These are phyloP conservation scores for Magallana ariakensis DNA, from an alignment of 1,140 invertebrate species.

Conservation along the genomic window DNA sequence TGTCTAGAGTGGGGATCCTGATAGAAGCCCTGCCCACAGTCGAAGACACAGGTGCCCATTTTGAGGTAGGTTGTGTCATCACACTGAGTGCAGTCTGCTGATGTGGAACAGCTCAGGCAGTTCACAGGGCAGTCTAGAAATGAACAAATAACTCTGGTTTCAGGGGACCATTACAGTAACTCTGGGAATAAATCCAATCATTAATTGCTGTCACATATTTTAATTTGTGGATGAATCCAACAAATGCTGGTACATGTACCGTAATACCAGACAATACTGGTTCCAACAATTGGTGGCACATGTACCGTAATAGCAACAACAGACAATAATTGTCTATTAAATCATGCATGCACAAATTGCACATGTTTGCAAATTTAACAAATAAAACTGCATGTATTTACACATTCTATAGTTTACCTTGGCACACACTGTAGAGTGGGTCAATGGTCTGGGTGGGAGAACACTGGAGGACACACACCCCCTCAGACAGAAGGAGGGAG, in stretches of 20 bases:
- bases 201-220: too few species aligned
- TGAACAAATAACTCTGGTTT: not conserved
- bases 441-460: conserved; percentile 48
- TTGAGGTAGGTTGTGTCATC: conserved; percentile 58
- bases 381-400: too few species aligned
- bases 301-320: too few species aligned
- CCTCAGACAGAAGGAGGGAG: conserved; percentile 53
- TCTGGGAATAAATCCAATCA: too few species aligned
- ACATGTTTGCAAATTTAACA: too few species aligned
- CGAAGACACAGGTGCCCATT: conserved; percentile 58
- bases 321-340: too few species aligned
- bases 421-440: conserved; percentile 46
- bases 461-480: conserved; percentile 63
- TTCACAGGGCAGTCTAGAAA: conserved; percentile 58
- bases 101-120: conserved; percentile 59
- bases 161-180: too few species aligned
- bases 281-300: too few species aligned
- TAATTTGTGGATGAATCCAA: too few species aligned
- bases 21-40: conserved; percentile 57
- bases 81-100: conserved; percentile 58
- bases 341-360: too few species aligned
- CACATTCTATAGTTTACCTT: conserved; percentile 41
- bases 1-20: conserved; percentile 49
- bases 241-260: too few species aligned
- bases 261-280: too few species aligned